Percentiles rank a stretch among this genome's conserved stretches.
phyloP scores from a whole-genome alignment of 2,888 invertebrate genomes.

The Trissonchulus latispiculum region DNA sequence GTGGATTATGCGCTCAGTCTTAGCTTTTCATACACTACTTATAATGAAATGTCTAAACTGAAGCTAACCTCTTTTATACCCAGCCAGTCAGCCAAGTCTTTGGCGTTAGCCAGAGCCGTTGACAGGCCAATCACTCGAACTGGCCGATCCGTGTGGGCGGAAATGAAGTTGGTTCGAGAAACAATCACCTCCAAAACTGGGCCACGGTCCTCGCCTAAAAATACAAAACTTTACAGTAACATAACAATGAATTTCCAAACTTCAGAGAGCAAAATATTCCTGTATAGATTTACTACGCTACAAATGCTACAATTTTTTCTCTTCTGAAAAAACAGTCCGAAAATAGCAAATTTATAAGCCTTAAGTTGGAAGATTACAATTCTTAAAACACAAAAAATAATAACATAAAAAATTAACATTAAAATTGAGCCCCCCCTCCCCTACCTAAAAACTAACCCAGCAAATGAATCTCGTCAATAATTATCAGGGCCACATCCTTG shows the following conservation, averaged over 20 bases:
- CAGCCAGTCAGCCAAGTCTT: constrained; percentile 91
- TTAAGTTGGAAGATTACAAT: too few species aligned
- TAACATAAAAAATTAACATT: too few species aligned
- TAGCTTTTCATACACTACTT: too few species aligned
- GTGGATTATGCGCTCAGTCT: too few species aligned
- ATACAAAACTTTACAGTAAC: too few species aligned
- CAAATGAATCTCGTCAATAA: constrained; percentile 68
- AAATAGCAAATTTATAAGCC: not conserved
- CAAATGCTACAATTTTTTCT: not conserved
- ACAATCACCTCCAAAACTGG: constrained; percentile 84
- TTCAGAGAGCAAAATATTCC: too few species aligned
- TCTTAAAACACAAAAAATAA: too few species aligned
- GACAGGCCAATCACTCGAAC: constrained; percentile 87
- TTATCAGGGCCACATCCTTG: constrained; percentile 44
- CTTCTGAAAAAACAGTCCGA: too few species aligned
- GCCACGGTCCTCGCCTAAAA: constrained; percentile 52
- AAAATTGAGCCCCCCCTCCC: too few species aligned
- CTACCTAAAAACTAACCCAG: too few species aligned
- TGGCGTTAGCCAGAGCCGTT: constrained; percentile 93
- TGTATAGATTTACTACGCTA: not conserved
- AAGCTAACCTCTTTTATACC: constrained; percentile 55
- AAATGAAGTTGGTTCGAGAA: constrained; percentile 89
- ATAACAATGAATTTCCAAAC: too few species aligned
- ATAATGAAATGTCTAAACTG: too few species aligned
- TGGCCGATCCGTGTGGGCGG: constrained; percentile 68